Evolutionary conservation across 1,140 invertebrate species (phyloP).

Genomic region (Leptoteleia sp.): DNA sequence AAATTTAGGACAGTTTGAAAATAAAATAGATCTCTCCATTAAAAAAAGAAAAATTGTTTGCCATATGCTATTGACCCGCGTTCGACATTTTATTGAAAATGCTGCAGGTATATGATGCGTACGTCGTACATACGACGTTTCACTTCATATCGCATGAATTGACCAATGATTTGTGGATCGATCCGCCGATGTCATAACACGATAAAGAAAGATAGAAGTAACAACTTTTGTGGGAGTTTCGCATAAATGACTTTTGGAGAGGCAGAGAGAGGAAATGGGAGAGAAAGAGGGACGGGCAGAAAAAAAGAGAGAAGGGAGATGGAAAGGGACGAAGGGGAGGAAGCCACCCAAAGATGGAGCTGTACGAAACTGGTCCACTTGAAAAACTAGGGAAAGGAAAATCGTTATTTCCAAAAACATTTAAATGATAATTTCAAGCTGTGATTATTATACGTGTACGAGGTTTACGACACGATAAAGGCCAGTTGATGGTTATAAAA

Average conservation of each 20-base stretch:
- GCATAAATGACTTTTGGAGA: constrained; percentile 27
- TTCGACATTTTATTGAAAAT: constrained; percentile 39
- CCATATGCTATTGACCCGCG: constrained; percentile 16
- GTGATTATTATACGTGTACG: too few relatives aligned
- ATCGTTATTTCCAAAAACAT: too few relatives aligned
- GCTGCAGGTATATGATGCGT: constrained; percentile 24
- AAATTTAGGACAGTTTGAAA: too few relatives aligned
- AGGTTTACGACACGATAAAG: too few relatives aligned
- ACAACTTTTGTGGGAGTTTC: constrained; percentile 33
- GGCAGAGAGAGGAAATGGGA: constrained; percentile 3
- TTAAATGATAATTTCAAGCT: too few relatives aligned
- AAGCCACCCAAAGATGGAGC: too few relatives aligned
- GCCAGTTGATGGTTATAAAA: too few relatives aligned
- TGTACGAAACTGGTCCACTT: too few relatives aligned
- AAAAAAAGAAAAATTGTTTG: constrained; percentile 26
- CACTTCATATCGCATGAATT: constrained; percentile 44
- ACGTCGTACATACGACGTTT: constrained; percentile 31
- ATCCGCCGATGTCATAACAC: constrained; percentile 24
- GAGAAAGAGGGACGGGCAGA: too few relatives aligned
- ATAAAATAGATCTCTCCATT: constrained; percentile 22
- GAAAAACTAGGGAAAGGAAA: too few relatives aligned
- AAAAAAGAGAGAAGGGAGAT: too few relatives aligned
- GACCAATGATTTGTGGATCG: constrained; percentile 48
- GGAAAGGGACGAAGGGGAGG: too few relatives aligned
- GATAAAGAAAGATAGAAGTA: constrained; percentile 38